Evolutionary conservation across 2,797 vertebrate species (phyloP).

Genomic region (Taenioides sp.): DNA sequence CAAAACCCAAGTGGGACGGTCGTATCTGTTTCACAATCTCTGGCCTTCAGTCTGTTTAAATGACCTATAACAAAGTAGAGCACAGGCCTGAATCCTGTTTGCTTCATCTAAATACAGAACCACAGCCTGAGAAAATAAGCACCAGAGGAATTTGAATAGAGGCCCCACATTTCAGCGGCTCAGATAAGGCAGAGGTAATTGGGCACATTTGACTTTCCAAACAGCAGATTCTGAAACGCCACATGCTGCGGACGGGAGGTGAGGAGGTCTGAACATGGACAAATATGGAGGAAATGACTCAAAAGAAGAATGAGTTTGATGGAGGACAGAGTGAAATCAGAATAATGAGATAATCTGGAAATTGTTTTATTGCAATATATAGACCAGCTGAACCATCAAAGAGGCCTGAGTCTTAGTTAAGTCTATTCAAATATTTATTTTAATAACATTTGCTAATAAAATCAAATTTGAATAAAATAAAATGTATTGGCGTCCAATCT

Average conservation of each 20-base stretch:
- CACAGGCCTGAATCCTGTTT: conserved; percentile 25
- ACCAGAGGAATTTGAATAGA: conserved; percentile 61
- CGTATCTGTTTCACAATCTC: conserved; percentile 20
- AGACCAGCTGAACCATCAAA: too few relatives aligned
- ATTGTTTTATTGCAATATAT: too few relatives aligned
- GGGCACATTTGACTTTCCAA: conserved; percentile 68
- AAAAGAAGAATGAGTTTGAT: conserved; percentile 25
- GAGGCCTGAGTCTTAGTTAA: too few relatives aligned
- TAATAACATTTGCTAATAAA: too few relatives aligned
- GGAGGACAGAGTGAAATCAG: background rate
- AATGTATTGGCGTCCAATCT: background rate
- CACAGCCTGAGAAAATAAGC: conserved; percentile 52
- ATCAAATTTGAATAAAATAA: background rate
- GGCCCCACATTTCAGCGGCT: conserved; percentile 43
- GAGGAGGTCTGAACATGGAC: conserved; percentile 29
- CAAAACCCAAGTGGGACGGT: conserved; percentile 4
- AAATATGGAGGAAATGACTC: conserved; percentile 29
- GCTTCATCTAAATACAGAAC: conserved; percentile 57
- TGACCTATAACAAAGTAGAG: conserved; percentile 25
- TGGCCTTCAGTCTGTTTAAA: conserved; percentile 28
- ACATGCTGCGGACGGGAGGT: conserved; percentile 1
- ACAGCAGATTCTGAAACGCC: conserved; percentile 40
- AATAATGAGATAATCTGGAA: background rate
- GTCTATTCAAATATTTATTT: too few relatives aligned
- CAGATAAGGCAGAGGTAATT: conserved; percentile 63